Conservation (phyloP, 2,113 vertebrate species). For the Eclectus roratus region DNA sequence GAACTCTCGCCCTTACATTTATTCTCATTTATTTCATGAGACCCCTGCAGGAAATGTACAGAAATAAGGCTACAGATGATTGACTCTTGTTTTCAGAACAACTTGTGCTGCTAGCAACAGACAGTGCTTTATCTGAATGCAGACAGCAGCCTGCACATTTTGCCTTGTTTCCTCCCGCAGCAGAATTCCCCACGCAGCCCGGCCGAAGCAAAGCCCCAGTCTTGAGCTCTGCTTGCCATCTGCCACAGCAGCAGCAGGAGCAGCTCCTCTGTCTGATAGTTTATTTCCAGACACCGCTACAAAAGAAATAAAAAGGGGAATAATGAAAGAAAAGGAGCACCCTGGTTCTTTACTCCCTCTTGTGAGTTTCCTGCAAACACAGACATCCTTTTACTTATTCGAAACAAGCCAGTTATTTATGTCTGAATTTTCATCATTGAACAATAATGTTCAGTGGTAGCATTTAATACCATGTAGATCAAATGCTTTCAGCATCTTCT, state of each 20-base stretch:
- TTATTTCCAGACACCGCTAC: conserved; percentile 5
- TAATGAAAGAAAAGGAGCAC: conserved; percentile 17
- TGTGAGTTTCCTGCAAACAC: conserved; percentile 33
- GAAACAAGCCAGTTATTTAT: conserved; percentile 48
- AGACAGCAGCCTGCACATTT: not conserved
- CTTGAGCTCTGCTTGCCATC: not conserved
- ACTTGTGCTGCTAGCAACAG: conserved; percentile 26
- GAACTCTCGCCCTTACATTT: conserved; percentile 56
- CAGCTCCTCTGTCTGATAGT: conserved; percentile 5
- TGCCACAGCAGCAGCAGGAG: not conserved
- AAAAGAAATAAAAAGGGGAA: conserved; percentile 18
- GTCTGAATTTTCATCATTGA: conserved; percentile 37
- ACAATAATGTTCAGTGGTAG: conserved; percentile 26
- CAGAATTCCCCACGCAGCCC: not conserved
- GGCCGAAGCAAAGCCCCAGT: not conserved
- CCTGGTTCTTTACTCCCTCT: conserved; percentile 54
- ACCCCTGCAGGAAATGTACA: conserved; percentile 51
- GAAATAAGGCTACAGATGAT: conserved; percentile 48
- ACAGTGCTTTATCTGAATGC: not conserved
- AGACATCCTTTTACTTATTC: conserved; percentile 22
- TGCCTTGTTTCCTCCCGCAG: not conserved
- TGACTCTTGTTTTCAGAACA: conserved; percentile 38
- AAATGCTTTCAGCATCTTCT: conserved; percentile 61
- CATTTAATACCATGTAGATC: conserved; percentile 21
- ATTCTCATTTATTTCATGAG: conserved; percentile 50